These are phyloP conservation scores for Geophilus truncorum DNA, from an alignment of 2,888 invertebrate genomes.

Conservation along the genomic window DNA sequence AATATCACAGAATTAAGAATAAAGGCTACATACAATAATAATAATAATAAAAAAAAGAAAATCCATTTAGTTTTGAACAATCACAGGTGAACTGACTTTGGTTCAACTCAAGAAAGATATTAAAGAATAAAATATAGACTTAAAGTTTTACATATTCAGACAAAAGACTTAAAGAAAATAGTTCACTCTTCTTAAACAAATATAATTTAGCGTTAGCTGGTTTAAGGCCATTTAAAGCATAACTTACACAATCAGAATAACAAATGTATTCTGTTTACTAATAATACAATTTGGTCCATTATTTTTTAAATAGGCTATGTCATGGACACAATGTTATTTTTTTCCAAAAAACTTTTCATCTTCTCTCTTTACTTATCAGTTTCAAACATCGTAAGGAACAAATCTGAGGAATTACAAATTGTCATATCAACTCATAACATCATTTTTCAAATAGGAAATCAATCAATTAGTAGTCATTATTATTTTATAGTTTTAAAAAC, in stretches of 20 bases:
- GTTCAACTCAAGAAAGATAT: background rate
- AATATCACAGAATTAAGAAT: conserved; percentile 5
- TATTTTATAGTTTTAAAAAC: background rate
- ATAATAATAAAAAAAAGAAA: no score
- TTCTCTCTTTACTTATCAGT: background rate
- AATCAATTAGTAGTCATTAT: background rate
- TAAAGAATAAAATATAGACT: background rate
- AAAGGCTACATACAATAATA: conserved; percentile 3
- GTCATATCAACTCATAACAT: background rate
- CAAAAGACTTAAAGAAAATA: conserved; percentile 12
- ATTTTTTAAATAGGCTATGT: conserved; percentile 13
- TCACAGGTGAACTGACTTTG: conserved; percentile 15
- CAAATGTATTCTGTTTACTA: background rate
- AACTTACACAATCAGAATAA: conserved; percentile 13
- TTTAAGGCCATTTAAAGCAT: conserved; percentile 21
- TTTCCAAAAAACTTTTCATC: background rate
- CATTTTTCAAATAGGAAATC: background rate
- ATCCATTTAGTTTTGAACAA: conserved; percentile 16
- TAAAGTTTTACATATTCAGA: background rate
- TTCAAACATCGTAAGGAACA: background rate
- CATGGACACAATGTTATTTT: background rate
- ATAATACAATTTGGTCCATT: conserved; percentile 23
- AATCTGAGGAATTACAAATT: conserved; percentile 13
- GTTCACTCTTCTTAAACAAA: conserved; percentile 12
- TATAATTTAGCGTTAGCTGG: conserved; percentile 22